A percentile compares a stretch with the other conserved stretches of the same genome.
phyloP scores from a whole-genome alignment of 2,113 vertebrate species.

The Chiloscyllium plagiosum region DNA sequence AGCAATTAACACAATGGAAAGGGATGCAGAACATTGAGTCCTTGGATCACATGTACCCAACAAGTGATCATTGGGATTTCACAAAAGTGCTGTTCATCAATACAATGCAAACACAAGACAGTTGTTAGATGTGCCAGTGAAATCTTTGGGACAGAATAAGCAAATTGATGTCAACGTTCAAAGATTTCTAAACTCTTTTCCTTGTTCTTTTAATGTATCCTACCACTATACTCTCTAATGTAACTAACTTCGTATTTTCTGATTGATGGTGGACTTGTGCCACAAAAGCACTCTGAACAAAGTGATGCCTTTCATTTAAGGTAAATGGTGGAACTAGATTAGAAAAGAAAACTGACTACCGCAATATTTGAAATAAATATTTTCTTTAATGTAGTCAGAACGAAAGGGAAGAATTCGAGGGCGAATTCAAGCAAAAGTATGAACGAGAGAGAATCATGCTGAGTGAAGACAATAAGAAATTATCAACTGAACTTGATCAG shows the following conservation, averaged over 20 bases:
- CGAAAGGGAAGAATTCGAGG: constrained; percentile 89
- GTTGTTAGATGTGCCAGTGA: not conserved
- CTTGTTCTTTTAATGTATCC: not conserved
- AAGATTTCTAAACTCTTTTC: not conserved
- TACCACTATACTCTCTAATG: not conserved
- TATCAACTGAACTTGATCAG: constrained; percentile 82
- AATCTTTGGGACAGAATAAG: not conserved
- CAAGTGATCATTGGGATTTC: not conserved
- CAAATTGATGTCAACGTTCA: not conserved
- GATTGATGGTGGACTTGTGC: not conserved
- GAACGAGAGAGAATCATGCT: constrained; percentile 80
- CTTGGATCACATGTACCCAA: not conserved
- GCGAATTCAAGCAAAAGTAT: constrained; percentile 82
- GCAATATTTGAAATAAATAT: not conserved
- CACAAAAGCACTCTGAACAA: not conserved
- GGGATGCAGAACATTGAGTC: not conserved
- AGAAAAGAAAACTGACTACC: not conserved
- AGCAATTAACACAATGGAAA: not conserved
- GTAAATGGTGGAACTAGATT: not conserved
- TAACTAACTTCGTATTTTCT: not conserved
- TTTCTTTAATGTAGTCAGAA: constrained; percentile 67
- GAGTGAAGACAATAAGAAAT: constrained; percentile 86
- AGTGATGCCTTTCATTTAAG: not conserved
- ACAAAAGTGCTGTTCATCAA: not conserved
- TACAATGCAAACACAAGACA: not conserved